These are phyloP conservation scores for Trogon surrucura DNA, from an alignment of 2,113 vertebrate genomes.

Conservation along the genomic window DNA sequence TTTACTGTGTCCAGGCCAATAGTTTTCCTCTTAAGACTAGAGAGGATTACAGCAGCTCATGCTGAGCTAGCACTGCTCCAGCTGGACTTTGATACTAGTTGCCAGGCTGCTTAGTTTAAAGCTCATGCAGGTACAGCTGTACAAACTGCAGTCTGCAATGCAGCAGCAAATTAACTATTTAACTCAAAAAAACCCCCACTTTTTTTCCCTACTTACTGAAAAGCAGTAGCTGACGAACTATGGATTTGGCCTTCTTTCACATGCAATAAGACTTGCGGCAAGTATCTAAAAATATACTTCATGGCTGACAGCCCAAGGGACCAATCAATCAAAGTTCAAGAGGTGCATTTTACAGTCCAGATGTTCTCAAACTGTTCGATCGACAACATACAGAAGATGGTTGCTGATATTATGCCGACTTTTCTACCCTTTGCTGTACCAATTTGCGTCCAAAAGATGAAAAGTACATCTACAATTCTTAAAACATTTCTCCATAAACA, in stretches of 20 bases:
- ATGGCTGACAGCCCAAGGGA: slow-evolving; percentile 44
- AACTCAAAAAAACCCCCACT: neutral
- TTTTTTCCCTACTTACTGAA: neutral
- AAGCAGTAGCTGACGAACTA: slow-evolving; percentile 24
- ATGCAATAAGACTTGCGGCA: slow-evolving; percentile 44
- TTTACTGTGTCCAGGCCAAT: neutral
- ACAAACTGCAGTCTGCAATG: slow-evolving; percentile 21
- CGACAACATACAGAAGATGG: neutral
- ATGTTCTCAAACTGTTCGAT: slow-evolving; percentile 50
- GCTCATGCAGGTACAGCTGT: neutral
- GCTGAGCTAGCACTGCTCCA: slow-evolving; percentile 11
- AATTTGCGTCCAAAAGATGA: neutral
- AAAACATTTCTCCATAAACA: neutral
- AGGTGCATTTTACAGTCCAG: slow-evolving; percentile 47
- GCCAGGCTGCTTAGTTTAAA: neutral
- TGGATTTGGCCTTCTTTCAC: slow-evolving; percentile 26
- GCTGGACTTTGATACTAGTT: slow-evolving; percentile 1
- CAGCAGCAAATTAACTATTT: slow-evolving; percentile 27
- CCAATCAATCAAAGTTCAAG: slow-evolving; percentile 58
- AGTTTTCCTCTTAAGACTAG: neutral
- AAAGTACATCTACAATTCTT: neutral
- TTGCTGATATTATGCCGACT: neutral
- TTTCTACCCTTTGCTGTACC: neutral
- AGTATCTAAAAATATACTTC: slow-evolving; percentile 48
- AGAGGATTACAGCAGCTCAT: neutral